Evolutionary conservation across 2,888 invertebrate species (phyloP), one percentile per base, ranked within the genome.

Genomic region (Agriopis marginaria): DNA sequence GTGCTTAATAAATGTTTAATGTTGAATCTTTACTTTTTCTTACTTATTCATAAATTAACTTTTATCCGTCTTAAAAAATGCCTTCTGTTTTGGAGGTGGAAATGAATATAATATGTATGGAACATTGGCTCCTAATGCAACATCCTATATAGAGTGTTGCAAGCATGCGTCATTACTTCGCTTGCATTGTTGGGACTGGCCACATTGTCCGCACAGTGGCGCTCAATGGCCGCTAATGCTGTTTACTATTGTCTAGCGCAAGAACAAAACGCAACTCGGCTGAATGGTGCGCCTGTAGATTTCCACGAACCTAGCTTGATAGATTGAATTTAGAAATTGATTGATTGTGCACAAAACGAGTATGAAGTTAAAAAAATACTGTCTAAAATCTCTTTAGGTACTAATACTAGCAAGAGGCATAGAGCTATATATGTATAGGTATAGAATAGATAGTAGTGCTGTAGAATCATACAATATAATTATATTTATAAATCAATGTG

Each of bases 141-240:
- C 76, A 74, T 0, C 68, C 72, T 76, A 70, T 76, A 63, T 9
- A 56, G n/a, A 10, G n/a, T 23, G 4, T 73, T 78, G 78, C 61
- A 32, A 60, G 65, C 40, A 61, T 74, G 71, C 75, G 79, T 82
- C 80, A 80, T 81, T 79, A 78, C 77, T 75, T 72, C 51, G 54
- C 67, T 53, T 45, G 65, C 69, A 81, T 79, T 75, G 79, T 80
- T 53, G 67, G 68, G 65, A 71, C 77, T 68, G 81, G 82, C 79
- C 79, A 81, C 79, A 89, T 89, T 89, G 90, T 89, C 86, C 87
- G 79, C 84, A 88, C 88, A 86, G 91, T 89, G 89, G 88, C 88
- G 70, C 75, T 85, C 80, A 86, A 88, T 86, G 82, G 82, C 68
- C 72, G 78, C 79, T 89, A 88, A 89, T 88, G 83, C 83, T 88